phyloP scores from a whole-genome alignment of 1,140 invertebrate species.

The Chironomus tepperi region DNA sequence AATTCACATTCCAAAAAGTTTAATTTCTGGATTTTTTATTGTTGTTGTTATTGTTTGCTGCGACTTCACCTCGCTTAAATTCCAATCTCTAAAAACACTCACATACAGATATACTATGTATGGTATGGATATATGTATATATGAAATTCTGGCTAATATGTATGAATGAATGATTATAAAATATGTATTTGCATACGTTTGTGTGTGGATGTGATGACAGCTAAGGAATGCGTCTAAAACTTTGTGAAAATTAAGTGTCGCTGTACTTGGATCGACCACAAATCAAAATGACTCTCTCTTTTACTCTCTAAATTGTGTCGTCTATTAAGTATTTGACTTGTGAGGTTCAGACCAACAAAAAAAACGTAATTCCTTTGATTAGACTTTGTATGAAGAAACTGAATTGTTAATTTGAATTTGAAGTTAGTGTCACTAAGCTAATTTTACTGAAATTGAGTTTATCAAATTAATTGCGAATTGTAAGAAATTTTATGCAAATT shows the following conservation, averaged over 20 bases:
- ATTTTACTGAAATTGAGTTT: too few species aligned
- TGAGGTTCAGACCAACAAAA: too few species aligned
- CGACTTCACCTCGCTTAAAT: neutral
- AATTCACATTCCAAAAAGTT: conserved; percentile 21
- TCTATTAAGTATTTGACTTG: too few species aligned
- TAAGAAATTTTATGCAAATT: too few species aligned
- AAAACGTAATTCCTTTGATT: too few species aligned
- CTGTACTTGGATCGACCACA: neutral
- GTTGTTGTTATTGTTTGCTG: neutral
- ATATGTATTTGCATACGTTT: neutral
- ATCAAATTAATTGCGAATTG: too few species aligned
- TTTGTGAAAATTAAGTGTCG: neutral
- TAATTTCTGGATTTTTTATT: conserved; percentile 1
- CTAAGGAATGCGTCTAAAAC: conserved; percentile 11
- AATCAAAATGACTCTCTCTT: neutral
- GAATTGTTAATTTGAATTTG: too few species aligned
- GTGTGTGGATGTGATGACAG: neutral
- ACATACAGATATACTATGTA: neutral
- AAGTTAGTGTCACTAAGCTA: too few species aligned
- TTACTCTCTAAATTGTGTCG: neutral
- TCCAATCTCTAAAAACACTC: conserved; percentile 6
- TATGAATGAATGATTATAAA: neutral
- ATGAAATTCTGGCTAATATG: neutral
- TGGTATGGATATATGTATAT: too few species aligned
- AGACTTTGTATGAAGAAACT: too few species aligned